Evolutionary conservation across 2,888 invertebrate genomes (phyloP), one percentile per base, ranked within the genome.

Genomic region (Charanyca ferruginea): DNA sequence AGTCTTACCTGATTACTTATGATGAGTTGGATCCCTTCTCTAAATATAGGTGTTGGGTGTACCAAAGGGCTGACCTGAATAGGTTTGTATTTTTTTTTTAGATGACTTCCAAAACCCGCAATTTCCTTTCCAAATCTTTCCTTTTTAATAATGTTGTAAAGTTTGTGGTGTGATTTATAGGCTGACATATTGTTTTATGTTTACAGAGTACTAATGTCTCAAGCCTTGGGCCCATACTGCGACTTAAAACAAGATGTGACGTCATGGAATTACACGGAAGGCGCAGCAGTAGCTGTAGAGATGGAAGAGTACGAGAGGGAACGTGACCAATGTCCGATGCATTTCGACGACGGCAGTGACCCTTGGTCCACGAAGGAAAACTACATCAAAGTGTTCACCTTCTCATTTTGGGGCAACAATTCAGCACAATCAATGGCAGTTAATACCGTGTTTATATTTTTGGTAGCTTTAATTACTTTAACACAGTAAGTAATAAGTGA

Each of bases 11-110:
- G 48, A 98, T 99, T 63, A 99, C 99, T 0, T 99, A 98, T 90
- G 99, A 99, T 90, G 99, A 99, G 88, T 96, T 99, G 84, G 99
- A 99, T 96, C 98, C 99, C 0, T 98, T 98, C 86, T 99, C 99
- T 3, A 98, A 98, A 90, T 99, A 99, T 90, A 97, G 99, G 84
- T 99, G 99, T 90, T 99, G 99, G 99, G 99, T 99, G 47, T 99
- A 99, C 92, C 99, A 99, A 91, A 96, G 99, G 85, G 97, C 98
- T 53, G 99, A 99, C 96, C 96, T 99, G 79, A 99, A 99, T 87
- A 89, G 97, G 99, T 84, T 95, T 59, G 61, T 55, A 20, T 11
- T 32, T 13, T 7, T 9, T 38, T 38, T 41, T 38, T 16, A 38
- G 11, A 4, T 16, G 4, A 8, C 32, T 16, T 38, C 38, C 16